Evolutionary conservation across 2,797 vertebrate species (phyloP), one percentile per base, ranked within the genome.

Genomic region (Sebastes trivittatus): DNA sequence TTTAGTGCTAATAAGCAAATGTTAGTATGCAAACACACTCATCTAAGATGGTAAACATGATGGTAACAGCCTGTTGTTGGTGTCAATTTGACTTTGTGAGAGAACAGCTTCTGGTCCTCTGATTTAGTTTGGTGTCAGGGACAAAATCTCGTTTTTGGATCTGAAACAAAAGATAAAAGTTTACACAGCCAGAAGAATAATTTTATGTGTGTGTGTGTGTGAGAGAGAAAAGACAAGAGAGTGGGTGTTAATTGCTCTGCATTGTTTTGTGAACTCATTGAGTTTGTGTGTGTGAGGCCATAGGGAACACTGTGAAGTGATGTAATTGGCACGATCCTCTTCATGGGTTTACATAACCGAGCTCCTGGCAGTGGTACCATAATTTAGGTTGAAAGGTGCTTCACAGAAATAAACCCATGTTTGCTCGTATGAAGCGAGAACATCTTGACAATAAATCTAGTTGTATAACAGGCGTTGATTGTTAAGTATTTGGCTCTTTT

Each of bases 271-370:
- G 66, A 82, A 30, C 62, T 83, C 68, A 55, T 22, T 77, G 68
- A 66, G 61, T 85, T 84, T 77, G 55, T 27, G 22, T 18, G 62
- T 38, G 23, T 85, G 38, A 76, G 60, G 55, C 61, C 70, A 60
- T 32, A 59, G 66, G 76, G 62, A 85, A 70, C 49, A 55, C n/a
- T 67, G 25, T 29, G n/a, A 72, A 76, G 60, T 62, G 78, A 88
- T 88, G 64, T 70, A 79, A 78, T 67, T 49, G 56, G 6, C 20
- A 60, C 7, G 0, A 66, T 78, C 64, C 76, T 80, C 80, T 76
- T 79, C 30, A 7, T 72, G 61, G 23, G 2, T 91, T 88, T 90
- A 87, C 36, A 74, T 89, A 89, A 90, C 79, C 65, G 56, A 76
- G 69, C 58, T 77, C 22, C 61, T 71, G 71, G 78, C 63, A 65